Base-by-base conservation (phyloP, 2,113 vertebrate genomes). In the Neolamprologus toae region DNA sequence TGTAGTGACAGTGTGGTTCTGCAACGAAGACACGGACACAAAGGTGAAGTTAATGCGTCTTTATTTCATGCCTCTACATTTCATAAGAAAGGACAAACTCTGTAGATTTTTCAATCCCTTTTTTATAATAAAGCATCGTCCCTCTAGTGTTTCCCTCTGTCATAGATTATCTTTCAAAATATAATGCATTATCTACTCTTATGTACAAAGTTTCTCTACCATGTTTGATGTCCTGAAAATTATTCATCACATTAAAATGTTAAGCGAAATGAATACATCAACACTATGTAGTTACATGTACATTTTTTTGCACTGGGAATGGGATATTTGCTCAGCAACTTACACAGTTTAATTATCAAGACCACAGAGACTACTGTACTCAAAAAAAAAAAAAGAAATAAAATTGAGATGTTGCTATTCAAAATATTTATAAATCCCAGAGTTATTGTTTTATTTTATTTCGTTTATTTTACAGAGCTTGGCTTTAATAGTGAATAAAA, bases 61-160 rank as follows among this genome's bases (percentile, higher is more conserved):
- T 97, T 97, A 97, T 97, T 97, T 95, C 91, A 93, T 94, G 92
- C 90, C 92, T 92, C 95, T 97, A 97, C 91, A 88, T 94, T 96
- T 96, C 89, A 96, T 95, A 94, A 93, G 95, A 95, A 95, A 96
- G 90, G 90, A 95, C 92, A 95, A 90, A 92, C 81, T 92, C 84
- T 51, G 90, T 45, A 91, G 86, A 93, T 94, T 95, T 94, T 94
- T 85, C 85, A 93, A 89, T 94, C 90, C 85, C 87, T 83, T 94
- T 61, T 95, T 93, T 84, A 94, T 81, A 94, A 95, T 88, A 93
- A 95, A 94, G 88, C 90, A 88, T 92, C 88, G 81, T 85, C 68
- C 71, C 86, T 88, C 92, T 94, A 94, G 55, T 90, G 68, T 87
- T 93, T 93, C 81, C 90, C 76, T 84, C 55, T 88, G 68, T 92